phyloP scores from a whole-genome alignment of 1,140 invertebrate genomes.

The Aphelenchoides fujianensis region DNA sequence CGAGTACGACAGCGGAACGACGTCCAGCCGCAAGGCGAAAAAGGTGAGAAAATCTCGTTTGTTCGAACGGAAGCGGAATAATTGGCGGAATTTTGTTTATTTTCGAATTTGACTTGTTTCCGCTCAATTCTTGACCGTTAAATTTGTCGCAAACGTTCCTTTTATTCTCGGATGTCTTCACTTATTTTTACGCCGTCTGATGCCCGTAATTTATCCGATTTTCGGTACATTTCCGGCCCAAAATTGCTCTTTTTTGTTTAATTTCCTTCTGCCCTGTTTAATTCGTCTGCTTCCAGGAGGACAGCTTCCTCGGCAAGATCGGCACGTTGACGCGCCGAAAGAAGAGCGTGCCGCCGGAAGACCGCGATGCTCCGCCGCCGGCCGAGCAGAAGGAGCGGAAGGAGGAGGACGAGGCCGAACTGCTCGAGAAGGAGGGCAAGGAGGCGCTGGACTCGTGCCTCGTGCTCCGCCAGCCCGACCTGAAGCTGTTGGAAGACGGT shows the following conservation, averaged over 20 bases:
- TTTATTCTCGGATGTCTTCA: too few relatives aligned
- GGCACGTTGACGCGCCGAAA: constrained; percentile 46
- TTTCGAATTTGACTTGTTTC: too few relatives aligned
- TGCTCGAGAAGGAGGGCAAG: constrained; percentile 41
- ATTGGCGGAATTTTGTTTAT: too few relatives aligned
- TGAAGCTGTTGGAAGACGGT: constrained; percentile 45
- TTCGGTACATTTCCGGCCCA: background rate
- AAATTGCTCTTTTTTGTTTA: too few relatives aligned
- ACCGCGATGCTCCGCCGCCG: constrained; percentile 24
- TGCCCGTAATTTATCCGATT: too few relatives aligned
- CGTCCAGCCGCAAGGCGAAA: background rate
- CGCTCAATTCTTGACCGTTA: too few relatives aligned
- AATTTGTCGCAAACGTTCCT: too few relatives aligned
- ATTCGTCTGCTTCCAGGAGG: constrained; percentile 28
- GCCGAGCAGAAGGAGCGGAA: constrained; percentile 25
- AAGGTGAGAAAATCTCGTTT: too few relatives aligned
- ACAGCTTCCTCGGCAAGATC: constrained; percentile 38
- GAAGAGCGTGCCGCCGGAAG: constrained; percentile 46
- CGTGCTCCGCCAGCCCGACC: constrained; percentile 46
- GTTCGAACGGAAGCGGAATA: too few relatives aligned
- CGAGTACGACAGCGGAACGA: background rate
- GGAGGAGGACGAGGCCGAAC: constrained; percentile 47
- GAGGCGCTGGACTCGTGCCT: constrained; percentile 47
- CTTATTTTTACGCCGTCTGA: too few relatives aligned
- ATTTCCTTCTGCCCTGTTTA: too few relatives aligned